Conservation (phyloP, 2,888 invertebrate species). For the Nematopogon swammerdamellus region DNA sequence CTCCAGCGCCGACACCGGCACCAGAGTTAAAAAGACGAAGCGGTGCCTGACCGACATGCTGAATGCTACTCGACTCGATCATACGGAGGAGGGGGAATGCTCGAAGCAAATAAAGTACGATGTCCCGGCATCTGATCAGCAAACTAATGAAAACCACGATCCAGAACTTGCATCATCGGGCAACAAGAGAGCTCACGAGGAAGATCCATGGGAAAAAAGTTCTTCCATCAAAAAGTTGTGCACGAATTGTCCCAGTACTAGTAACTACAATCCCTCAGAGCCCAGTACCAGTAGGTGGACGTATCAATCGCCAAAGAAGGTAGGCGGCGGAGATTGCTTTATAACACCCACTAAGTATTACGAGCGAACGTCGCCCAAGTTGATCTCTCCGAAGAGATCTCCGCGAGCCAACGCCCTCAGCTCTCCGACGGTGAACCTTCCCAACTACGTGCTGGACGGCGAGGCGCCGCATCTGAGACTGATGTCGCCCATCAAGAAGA, state of each 20-base stretch:
- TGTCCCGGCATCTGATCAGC: conserved; percentile 6
- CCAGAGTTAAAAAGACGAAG: conserved; percentile 24
- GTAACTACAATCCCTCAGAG: neutral
- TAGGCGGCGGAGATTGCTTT: conserved; percentile 25
- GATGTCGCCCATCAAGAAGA: conserved; percentile 66
- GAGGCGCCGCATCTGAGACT: conserved; percentile 71
- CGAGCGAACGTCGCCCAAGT: conserved; percentile 21
- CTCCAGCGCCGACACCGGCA: neutral
- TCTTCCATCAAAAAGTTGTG: neutral
- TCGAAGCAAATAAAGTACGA: conserved; percentile 25
- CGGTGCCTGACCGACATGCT: conserved; percentile 39
- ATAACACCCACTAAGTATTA: conserved; percentile 35
- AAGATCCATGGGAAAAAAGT: neutral
- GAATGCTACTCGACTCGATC: conserved; percentile 23
- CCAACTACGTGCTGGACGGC: conserved; percentile 73
- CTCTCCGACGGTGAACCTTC: conserved; percentile 69
- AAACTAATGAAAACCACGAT: conserved; percentile 15
- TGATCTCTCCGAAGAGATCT: conserved; percentile 23
- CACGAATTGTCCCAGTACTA: neutral
- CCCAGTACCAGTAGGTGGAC: conserved; percentile 19
- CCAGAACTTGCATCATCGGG: neutral
- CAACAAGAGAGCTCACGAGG: neutral
- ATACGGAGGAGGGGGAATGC: conserved; percentile 18
- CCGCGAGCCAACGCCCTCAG: conserved; percentile 19
- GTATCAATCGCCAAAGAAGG: conserved; percentile 16